Base-by-base conservation (phyloP, 2,888 invertebrate species). In the Caenorhabditis wallacei region DNA sequence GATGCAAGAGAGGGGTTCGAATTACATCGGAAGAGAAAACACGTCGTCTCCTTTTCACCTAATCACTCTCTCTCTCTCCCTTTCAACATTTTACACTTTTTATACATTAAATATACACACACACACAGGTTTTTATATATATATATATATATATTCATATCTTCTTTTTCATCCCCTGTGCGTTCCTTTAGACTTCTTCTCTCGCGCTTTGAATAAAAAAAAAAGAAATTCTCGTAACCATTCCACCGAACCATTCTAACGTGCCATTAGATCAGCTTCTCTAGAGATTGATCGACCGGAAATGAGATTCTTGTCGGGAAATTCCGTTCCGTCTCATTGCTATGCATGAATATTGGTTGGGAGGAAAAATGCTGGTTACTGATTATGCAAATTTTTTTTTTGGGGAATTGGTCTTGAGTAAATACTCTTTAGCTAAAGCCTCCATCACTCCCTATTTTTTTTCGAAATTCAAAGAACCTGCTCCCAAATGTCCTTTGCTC, bases 31-130 rank as follows among this genome's bases (percentile, higher is more conserved):
- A 56, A 48, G 46, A 11, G 46, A 18, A 48, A 66, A 74, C 64
- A 74, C 64, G 43, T 24, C 53, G 66, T 68, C 66, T 57, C 35
- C 70, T 37, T n/a, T 54, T 57, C 74, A 74, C 64, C 74, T 74
- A 74, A 74, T 74, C 74, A 74, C 74, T 59, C 26, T 26, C 59
- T 70, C 37, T 43, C 48, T 53, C 61, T 61, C 61, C 43, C 61
- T 64, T 74, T 66, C 74, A 74, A 64, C 64, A 64, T 74, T 74
- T 74, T 74, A 74, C 74, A 74, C 74, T 43, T 66, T 64, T 74
- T 54, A 61, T 61, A 61, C 61, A 61, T 61, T 61, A 61, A 61
- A 61, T 61, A 43, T 61, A 61, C 43, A 61, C 53, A 53, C 48
- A 20, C 63, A 59, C 69, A 69, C 70, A 46, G 70, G 24, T 53